Evolutionary conservation across 2,113 vertebrate genomes (phyloP).

Genomic region (human): DNA sequence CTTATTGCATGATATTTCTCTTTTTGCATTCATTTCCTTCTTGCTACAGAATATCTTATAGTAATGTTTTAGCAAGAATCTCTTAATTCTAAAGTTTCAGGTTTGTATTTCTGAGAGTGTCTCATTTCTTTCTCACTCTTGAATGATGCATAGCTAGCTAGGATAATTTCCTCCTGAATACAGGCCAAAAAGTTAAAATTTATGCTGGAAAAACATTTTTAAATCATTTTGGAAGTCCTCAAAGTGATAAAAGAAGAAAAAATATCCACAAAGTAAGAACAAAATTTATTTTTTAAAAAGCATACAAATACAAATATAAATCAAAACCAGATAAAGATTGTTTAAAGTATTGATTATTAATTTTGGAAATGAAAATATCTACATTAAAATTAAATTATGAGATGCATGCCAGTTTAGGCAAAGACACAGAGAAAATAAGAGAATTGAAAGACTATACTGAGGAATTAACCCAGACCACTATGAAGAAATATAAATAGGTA

Average conservation of each 20-base stretch:
- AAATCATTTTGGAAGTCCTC: background rate
- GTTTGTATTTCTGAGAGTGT: background rate
- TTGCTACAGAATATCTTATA: background rate
- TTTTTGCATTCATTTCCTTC: background rate
- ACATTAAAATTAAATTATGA: background rate
- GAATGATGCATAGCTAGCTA: background rate
- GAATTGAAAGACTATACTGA: background rate
- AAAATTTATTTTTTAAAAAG: background rate
- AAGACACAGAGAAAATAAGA: background rate
- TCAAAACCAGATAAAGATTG: background rate
- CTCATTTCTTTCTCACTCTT: background rate
- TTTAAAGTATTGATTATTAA: background rate
- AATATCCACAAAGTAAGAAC: background rate
- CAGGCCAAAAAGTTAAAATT: background rate
- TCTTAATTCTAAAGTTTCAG: background rate
- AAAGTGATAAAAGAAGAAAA: background rate
- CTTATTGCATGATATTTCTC: background rate
- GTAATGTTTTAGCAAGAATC: background rate
- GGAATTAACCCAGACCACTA: background rate
- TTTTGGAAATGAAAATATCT: slow-evolving; percentile 19
- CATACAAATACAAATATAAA: background rate
- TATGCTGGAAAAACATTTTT: background rate
- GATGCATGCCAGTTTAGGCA: background rate
- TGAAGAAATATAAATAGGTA: background rate
- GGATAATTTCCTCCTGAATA: background rate